phyloP scores from a whole-genome alignment of 2,888 invertebrate genomes.

The Agrochola lota region DNA sequence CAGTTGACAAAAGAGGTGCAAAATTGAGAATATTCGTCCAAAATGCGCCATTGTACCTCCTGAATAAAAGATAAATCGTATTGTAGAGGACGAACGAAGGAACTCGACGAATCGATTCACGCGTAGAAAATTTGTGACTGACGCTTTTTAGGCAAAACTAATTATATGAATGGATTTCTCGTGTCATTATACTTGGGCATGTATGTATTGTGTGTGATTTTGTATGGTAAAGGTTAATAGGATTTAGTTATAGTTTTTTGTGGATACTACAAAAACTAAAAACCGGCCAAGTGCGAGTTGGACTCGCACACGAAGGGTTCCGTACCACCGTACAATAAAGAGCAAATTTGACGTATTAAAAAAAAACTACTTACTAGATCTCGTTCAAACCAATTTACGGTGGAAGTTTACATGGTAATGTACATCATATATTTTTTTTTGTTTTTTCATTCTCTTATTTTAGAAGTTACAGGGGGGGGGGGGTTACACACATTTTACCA shows the following conservation, averaged over 20 bases:
- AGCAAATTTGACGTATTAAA: too few relatives aligned
- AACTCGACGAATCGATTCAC: conserved; percentile 14
- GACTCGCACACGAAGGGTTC: too few relatives aligned
- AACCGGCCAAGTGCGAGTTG: too few relatives aligned
- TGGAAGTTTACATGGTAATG: too few relatives aligned
- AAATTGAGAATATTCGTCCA: neutral
- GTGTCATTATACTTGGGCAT: neutral
- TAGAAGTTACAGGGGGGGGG: too few relatives aligned
- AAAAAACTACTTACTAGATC: too few relatives aligned
- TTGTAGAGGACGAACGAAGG: neutral
- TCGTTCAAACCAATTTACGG: too few relatives aligned
- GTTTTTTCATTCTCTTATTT: too few relatives aligned
- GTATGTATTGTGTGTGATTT: neutral
- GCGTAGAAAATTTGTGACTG: conserved; percentile 5
- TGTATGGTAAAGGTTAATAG: neutral
- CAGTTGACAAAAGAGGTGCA: neutral
- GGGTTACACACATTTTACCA: too few relatives aligned
- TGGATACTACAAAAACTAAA: neutral
- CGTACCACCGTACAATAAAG: too few relatives aligned
- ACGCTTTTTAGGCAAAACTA: conserved; percentile 11
- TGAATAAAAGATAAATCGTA: neutral
- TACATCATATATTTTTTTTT: too few relatives aligned
- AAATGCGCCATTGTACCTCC: neutral
- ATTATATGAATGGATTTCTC: conserved; percentile 6
- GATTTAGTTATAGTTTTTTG: neutral